Evolutionary conservation across 2,113 vertebrate genomes (phyloP), one percentile per base, ranked within the genome.

Genomic region (Malurus melanocephalus): DNA sequence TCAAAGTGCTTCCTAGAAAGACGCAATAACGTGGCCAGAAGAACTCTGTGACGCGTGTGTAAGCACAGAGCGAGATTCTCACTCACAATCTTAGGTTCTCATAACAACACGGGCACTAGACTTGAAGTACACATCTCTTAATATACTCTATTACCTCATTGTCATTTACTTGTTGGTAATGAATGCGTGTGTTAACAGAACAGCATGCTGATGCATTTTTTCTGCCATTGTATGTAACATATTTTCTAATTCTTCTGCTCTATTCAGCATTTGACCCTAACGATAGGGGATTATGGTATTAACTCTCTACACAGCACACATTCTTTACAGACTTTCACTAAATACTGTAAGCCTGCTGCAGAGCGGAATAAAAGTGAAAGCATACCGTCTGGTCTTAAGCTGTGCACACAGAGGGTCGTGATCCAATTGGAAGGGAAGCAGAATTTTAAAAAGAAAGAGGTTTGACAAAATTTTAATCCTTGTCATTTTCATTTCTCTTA

Each of bases 401-500:
- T 97, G 96, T 96, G 96, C 97, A 97, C 96, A 98, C 97, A 98
- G 97, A 98, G 97, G 98, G 97, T 98, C 96, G 91, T 97, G 97
- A 98, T 98, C 98, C 98, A 98, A 98, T 98, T 98, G 97, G 96
- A 98, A 97, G 97, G 95, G 97, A 97, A 96, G 96, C 95, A 96
- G 97, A 98, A 98, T 98, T 98, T 98, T 97, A 97, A 98, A 98
- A 97, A 98, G 97, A 98, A 98, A 98, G 97, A 98, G 97, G 97
- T 98, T 97, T 98, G 98, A 97, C 97, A 97, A 98, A 98, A 98
- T 98, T 98, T 98, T 98, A 98, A 98, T 98, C 98, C 98, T 98
- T 98, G 97, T 98, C 98, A 99, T 99, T 99, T 99, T 99, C 98
- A 99, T 99, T 99, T 99, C 98, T 99, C 98, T 98, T 98, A 98